A percentile compares a stretch with the other conserved stretches of the same genome.
phyloP scores from a whole-genome alignment of 2,888 invertebrate species.

The Agrotis exclamationis region DNA sequence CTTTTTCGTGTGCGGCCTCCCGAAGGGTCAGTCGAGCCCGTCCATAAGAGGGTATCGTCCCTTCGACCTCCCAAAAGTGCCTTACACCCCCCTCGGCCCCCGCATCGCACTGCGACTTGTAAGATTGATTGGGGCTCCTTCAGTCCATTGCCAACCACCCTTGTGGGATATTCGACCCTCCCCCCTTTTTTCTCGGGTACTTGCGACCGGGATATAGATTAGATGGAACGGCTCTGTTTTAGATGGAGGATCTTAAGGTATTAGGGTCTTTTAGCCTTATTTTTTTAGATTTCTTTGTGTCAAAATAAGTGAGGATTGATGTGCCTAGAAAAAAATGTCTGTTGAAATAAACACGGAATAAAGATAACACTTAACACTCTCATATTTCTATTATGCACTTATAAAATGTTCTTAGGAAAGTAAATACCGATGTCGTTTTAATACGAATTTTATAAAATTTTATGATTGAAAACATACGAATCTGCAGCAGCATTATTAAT shows the following conservation, averaged over 20 bases:
- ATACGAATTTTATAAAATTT: too few relatives aligned
- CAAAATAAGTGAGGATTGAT: not conserved
- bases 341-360: not conserved
- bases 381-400: too few relatives aligned
- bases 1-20: conserved; percentile 80
- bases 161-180: conserved; percentile 88
- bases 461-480: too few relatives aligned
- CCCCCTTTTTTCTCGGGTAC: conserved; percentile 88
- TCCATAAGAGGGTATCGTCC: conserved; percentile 90
- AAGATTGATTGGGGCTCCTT: conserved; percentile 92
- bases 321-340: not conserved
- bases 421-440: too few relatives aligned
- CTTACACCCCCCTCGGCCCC: conserved; percentile 69
- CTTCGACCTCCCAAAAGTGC: conserved; percentile 84
- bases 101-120: conserved; percentile 88
- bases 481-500: too few relatives aligned
- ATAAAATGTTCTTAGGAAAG: too few relatives aligned
- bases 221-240: conserved; percentile 76
- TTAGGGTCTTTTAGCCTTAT: conserved; percentile 44
- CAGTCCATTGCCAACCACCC: conserved; percentile 90
- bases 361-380: not conserved
- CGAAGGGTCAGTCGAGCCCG: conserved; percentile 87
- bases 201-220: conserved; percentile 77
- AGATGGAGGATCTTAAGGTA: conserved; percentile 49
- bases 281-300: conserved; percentile 29